phyloP scores from a whole-genome alignment of 2,797 vertebrate species.

The Avahi laniger region DNA sequence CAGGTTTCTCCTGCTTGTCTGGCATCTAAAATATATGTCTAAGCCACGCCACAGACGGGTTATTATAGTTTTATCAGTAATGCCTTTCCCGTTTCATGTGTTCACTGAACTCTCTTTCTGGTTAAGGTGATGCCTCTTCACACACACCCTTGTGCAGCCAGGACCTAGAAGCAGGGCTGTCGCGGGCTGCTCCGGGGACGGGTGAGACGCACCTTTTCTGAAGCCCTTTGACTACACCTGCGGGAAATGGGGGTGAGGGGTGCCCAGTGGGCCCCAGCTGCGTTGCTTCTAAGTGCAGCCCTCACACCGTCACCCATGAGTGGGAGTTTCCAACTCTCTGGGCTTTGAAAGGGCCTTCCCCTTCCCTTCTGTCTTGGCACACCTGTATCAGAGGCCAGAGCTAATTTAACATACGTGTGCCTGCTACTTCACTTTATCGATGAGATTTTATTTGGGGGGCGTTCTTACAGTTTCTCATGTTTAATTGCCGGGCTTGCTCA shows the following conservation, averaged over 20 bases:
- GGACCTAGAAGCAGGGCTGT: constrained; percentile 82
- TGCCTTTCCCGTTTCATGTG: not conserved
- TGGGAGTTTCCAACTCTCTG: not conserved
- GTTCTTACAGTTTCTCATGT: not conserved
- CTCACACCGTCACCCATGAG: not conserved
- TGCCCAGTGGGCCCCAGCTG: rapidly evolving
- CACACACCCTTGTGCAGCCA: constrained; percentile 82
- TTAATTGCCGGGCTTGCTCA: not conserved
- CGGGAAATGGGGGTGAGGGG: rapidly evolving
- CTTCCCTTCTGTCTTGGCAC: not conserved
- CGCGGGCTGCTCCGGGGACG: constrained; percentile 85
- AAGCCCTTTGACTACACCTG: not conserved
- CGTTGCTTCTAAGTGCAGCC: not conserved
- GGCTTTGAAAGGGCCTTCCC: not conserved
- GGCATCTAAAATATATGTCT: not conserved
- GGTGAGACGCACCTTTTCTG: constrained; percentile 81
- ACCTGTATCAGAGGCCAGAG: rapidly evolving
- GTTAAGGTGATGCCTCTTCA: constrained; percentile 86
- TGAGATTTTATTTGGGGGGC: not conserved
- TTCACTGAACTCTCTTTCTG: constrained; percentile 13
- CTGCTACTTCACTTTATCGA: not conserved
- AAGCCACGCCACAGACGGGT: not conserved
- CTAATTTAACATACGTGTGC: rapidly evolving
- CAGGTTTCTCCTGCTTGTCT: not conserved
- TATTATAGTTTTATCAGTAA: not conserved